These are phyloP conservation scores for Harpagus bidentatus DNA, from an alignment of 2,113 vertebrate genomes.

Conservation along the genomic window DNA sequence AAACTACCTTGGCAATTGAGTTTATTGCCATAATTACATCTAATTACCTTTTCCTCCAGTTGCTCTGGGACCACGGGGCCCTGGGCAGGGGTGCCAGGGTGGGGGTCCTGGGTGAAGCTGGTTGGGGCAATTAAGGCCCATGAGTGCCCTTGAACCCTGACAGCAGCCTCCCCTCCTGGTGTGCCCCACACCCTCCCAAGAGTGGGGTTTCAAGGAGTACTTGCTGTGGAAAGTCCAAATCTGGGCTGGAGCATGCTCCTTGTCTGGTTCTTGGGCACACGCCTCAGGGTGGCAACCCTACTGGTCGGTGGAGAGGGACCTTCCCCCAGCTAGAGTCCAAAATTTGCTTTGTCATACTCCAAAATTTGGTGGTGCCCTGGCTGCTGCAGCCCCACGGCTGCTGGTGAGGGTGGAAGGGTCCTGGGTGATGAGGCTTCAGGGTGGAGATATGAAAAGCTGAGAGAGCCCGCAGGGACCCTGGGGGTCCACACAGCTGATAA, in stretches of 20 bases:
- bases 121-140: not conserved
- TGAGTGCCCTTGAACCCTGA: not conserved
- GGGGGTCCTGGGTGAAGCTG: not conserved
- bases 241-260: not conserved
- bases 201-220: not conserved
- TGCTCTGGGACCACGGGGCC: rapidly evolving
- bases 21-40: not conserved
- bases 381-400: not conserved
- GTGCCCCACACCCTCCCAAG: not conserved
- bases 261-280: not conserved
- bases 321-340: not conserved
- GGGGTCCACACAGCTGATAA: not conserved
- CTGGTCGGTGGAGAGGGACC: rapidly evolving
- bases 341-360: not conserved
- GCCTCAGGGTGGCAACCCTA: rapidly evolving
- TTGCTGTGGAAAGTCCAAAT: not conserved
- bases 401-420: not conserved
- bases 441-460: not conserved
- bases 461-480: not conserved
- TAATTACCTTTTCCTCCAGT: not conserved
- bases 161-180: not conserved
- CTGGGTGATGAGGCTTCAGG: not conserved
- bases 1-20: not conserved
- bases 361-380: not conserved
- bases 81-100: not conserved